Conservation (phyloP, 2,797 vertebrate genomes). For the Hephaestus fuliginosus region DNA sequence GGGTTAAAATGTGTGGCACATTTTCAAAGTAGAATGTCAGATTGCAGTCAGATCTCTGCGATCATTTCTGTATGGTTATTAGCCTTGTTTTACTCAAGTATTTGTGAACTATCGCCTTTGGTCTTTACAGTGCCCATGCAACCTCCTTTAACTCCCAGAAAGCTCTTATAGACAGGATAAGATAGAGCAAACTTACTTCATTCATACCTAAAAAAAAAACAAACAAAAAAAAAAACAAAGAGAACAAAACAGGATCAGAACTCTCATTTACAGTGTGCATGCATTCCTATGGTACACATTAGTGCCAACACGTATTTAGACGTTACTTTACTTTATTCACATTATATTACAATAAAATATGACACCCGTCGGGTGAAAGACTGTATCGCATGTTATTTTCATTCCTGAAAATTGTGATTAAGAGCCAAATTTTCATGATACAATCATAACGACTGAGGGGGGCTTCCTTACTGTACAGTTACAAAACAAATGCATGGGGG, state of each 20-base stretch:
- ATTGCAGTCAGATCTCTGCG: constrained; percentile 19
- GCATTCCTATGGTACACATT: constrained; percentile 58
- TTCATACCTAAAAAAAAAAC: constrained; percentile 86
- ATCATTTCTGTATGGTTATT: not conserved
- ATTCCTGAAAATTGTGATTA: constrained; percentile 46
- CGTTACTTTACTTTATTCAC: constrained; percentile 78
- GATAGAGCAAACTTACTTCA: constrained; percentile 86
- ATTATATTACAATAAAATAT: constrained; percentile 74
- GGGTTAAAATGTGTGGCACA: constrained; percentile 18
- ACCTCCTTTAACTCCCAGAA: constrained; percentile 65
- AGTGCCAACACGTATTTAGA: constrained; percentile 55
- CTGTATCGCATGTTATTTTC: constrained; percentile 30
- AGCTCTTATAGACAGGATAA: constrained; percentile 64
- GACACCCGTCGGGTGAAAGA: constrained; percentile 38
- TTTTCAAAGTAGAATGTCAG: constrained; percentile 29
- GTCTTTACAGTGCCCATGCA: constrained; percentile 79
- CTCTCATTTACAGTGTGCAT: constrained; percentile 51
- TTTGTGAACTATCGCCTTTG: constrained; percentile 77
- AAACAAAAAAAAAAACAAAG: constrained; percentile 61
- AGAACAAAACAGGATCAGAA: constrained; percentile 80
- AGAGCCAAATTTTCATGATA: constrained; percentile 42
- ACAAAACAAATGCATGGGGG: constrained; percentile 61
- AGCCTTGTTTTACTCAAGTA: constrained; percentile 26
- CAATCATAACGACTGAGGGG: constrained; percentile 38
- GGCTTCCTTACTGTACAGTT: constrained; percentile 51